phyloP scores from a whole-genome alignment of 2,888 invertebrate species.

The Sturmia bella region DNA sequence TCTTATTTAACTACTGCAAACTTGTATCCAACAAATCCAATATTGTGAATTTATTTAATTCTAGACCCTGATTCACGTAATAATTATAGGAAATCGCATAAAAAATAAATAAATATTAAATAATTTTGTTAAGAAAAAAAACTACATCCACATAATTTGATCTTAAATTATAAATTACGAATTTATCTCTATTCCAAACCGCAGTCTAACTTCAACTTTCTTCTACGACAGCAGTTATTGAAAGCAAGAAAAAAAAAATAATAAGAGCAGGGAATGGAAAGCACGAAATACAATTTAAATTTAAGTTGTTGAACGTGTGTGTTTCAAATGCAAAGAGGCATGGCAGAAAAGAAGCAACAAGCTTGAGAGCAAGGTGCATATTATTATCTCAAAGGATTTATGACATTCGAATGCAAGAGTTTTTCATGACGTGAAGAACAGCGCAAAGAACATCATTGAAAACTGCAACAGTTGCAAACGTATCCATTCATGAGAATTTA shows the following conservation, averaged over 20 bases:
- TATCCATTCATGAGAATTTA: conserved; percentile 67
- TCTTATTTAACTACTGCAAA: background rate
- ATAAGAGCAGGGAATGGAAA: conserved; percentile 52
- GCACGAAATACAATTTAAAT: conserved; percentile 71
- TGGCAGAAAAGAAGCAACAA: conserved; percentile 50
- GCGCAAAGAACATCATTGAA: conserved; percentile 1
- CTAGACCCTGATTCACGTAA: conserved; percentile 17
- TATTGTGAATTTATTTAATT: background rate
- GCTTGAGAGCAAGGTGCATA: conserved; percentile 77
- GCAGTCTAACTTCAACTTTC: conserved; percentile 34
- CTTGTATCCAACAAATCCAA: background rate
- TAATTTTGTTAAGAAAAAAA: conserved; percentile 9
- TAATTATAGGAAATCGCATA: conserved; percentile 32
- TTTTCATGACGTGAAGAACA: conserved; percentile 59
- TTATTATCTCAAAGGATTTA: conserved; percentile 80
- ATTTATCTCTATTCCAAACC: conserved; percentile 27
- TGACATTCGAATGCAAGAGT: conserved; percentile 74
- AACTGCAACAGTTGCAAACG: conserved; percentile 40
- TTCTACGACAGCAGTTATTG: conserved; percentile 50
- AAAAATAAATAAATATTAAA: conserved; percentile 29
- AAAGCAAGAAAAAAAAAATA: conserved; percentile 11
- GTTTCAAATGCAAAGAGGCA: conserved; percentile 52
- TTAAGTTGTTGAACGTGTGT: conserved; percentile 71
- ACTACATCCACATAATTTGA: conserved; percentile 20
- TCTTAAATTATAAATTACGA: conserved; percentile 49